These are phyloP conservation scores for Zaprionus camerounensis DNA, from an alignment of 1,140 invertebrate genomes.

Conservation along the genomic window DNA sequence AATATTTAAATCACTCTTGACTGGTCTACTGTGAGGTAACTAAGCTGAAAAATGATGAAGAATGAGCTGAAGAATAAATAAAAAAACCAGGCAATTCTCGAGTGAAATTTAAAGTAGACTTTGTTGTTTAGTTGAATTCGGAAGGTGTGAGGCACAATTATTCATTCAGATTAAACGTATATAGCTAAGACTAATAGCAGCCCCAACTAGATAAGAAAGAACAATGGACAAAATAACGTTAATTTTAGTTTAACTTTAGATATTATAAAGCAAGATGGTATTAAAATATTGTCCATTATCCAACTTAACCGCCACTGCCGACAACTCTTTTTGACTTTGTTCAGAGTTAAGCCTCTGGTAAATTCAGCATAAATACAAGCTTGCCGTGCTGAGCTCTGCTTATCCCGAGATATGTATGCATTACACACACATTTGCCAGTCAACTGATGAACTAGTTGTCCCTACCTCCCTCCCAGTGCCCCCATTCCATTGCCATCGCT, in stretches of 20 bases:
- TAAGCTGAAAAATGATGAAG: neutral
- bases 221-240: neutral
- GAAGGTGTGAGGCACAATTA: neutral
- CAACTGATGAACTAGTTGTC: constrained; percentile 15
- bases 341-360: neutral
- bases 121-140: neutral
- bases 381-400: neutral
- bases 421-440: constrained; percentile 8
- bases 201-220: neutral
- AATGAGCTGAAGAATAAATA: too few species aligned
- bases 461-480: neutral
- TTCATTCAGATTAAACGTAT: neutral
- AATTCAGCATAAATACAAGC: neutral
- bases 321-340: neutral
- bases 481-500: neutral
- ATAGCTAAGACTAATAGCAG: neutral
- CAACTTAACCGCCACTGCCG: neutral
- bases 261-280: neutral
- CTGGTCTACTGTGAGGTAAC: neutral
- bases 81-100: neutral
- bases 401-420: neutral
- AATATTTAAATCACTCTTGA: neutral
- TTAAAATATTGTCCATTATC: neutral
- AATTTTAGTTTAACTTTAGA: neutral
- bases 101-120: neutral